Evolutionary conservation across 2,113 vertebrate genomes (phyloP).

Genomic region (Vombatus ursinus): DNA sequence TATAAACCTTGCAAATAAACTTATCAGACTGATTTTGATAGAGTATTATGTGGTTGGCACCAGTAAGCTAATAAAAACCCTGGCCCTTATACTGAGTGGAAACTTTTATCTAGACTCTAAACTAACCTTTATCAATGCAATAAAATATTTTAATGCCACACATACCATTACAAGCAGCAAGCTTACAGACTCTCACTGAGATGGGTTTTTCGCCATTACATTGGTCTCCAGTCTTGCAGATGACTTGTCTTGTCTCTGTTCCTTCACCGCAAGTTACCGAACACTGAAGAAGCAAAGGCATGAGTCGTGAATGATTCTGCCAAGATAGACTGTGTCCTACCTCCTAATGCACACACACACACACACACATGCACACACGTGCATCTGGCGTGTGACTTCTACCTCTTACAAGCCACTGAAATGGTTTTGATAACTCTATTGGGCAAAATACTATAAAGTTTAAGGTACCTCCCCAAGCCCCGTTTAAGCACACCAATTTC

Average conservation of each 20-base stretch:
- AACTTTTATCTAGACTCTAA: neutral
- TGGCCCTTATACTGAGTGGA: neutral
- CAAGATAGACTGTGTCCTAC: neutral
- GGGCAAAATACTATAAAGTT: neutral
- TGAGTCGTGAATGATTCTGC: neutral
- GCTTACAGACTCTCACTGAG: slow-evolving; percentile 85
- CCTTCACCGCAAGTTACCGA: slow-evolving; percentile 96
- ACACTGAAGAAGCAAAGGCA: slow-evolving; percentile 84
- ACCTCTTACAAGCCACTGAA: neutral
- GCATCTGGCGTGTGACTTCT: neutral
- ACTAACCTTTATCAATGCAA: accelerated
- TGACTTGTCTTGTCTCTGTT: slow-evolving; percentile 87
- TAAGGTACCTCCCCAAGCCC: neutral
- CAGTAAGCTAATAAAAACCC: neutral
- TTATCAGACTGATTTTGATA: neutral
- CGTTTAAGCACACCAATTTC: neutral
- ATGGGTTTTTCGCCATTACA: slow-evolving; percentile 92
- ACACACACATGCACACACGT: accelerated
- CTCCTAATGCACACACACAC: too few species aligned
- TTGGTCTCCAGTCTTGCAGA: slow-evolving; percentile 89
- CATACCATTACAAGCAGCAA: slow-evolving; percentile 91
- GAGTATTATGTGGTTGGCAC: neutral
- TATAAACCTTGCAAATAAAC: neutral
- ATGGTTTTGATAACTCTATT: neutral
- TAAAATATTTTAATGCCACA: accelerated